These are phyloP conservation scores for Chalcis sispes DNA, from an alignment of 2,888 invertebrate species.

Conservation along the genomic window DNA sequence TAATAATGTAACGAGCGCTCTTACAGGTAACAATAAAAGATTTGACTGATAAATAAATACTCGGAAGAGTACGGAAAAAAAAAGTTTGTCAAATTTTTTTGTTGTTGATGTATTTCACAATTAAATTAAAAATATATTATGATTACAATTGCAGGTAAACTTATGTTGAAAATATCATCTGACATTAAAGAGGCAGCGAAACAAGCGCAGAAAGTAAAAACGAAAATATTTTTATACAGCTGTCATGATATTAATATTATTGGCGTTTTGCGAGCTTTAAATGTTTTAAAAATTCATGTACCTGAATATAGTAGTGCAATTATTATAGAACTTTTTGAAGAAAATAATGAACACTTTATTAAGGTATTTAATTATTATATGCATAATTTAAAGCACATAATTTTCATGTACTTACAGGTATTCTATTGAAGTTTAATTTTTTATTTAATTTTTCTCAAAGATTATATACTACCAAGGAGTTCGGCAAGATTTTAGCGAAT, in stretches of 20 bases:
- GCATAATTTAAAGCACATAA: neutral
- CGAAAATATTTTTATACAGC: constrained; percentile 78
- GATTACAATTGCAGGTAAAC: constrained; percentile 76
- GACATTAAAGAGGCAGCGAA: constrained; percentile 74
- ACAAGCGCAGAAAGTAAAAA: constrained; percentile 70
- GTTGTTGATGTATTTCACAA: too few relatives aligned
- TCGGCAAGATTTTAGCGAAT: constrained; percentile 72
- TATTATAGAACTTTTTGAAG: constrained; percentile 77
- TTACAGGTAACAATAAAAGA: constrained; percentile 73
- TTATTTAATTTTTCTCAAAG: constrained; percentile 9
- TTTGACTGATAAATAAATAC: too few relatives aligned
- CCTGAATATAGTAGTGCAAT: constrained; percentile 79
- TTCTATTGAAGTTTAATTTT: neutral
- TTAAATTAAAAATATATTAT: constrained; percentile 64
- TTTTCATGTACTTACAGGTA: neutral
- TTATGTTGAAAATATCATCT: constrained; percentile 71
- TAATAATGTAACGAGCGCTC: constrained; percentile 76
- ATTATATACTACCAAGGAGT: constrained; percentile 65
- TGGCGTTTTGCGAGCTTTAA: constrained; percentile 78
- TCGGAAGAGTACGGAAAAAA: too few relatives aligned
- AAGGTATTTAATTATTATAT: constrained; percentile 70
- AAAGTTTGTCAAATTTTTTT: too few relatives aligned
- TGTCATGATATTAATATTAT: constrained; percentile 82
- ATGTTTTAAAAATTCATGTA: constrained; percentile 78
- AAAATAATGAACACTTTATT: constrained; percentile 72